A percentile compares a stretch with the other conserved stretches of the same genome.
phyloP scores from a whole-genome alignment of 2,113 vertebrate genomes.

The Albula goreensis region DNA sequence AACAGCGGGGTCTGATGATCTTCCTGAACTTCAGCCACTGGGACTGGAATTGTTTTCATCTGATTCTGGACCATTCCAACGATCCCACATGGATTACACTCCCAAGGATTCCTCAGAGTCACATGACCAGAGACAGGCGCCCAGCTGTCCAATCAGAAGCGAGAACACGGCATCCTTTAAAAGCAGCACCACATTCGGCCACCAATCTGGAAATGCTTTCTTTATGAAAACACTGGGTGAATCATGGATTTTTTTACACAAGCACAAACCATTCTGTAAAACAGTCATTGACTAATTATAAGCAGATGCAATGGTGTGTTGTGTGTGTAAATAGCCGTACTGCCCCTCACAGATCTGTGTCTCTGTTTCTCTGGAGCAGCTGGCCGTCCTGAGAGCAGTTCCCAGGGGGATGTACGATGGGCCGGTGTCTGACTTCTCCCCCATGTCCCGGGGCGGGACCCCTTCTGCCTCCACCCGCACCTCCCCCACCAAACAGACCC shows the following conservation, averaged over 20 bases:
- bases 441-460: constrained; percentile 87
- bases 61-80: neutral
- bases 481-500: constrained; percentile 87
- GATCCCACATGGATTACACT: neutral
- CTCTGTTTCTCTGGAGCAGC: constrained; percentile 61
- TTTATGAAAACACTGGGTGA: constrained; percentile 30
- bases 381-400: constrained; percentile 89
- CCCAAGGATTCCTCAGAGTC: neutral
- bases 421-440: constrained; percentile 88
- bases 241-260: constrained; percentile 41
- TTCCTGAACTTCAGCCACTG: constrained; percentile 4
- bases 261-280: constrained; percentile 38
- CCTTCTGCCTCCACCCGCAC: constrained; percentile 85
- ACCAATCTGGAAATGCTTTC: constrained; percentile 31
- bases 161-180: neutral
- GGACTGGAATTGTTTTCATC: neutral
- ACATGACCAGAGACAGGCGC: constrained; percentile 13
- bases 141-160: constrained; percentile 27
- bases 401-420: constrained; percentile 95
- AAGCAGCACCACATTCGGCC: neutral
- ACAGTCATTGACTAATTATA: constrained; percentile 34
- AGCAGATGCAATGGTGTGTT: constrained; percentile 29
- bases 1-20: neutral
- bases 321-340: neutral
- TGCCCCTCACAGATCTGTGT: neutral